A percentile compares a stretch with the other conserved stretches of the same genome.
Evolutionary conservation across 2,113 vertebrate genomes (phyloP).

Genomic region (Platichthys stellatus): DNA sequence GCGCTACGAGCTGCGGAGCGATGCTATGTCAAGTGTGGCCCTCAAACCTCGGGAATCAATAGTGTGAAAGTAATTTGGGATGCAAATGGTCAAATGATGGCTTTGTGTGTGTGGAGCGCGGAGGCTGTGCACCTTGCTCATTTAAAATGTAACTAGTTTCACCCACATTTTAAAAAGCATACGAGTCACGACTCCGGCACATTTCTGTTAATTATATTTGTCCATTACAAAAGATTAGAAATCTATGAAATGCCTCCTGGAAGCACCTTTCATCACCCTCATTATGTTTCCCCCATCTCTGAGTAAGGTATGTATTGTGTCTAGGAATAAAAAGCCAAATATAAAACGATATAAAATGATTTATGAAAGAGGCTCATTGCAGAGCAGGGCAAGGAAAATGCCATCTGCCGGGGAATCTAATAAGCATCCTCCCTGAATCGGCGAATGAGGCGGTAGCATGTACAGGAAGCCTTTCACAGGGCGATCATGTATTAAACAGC

Average conservation of each 20-base stretch:
- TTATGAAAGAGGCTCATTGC: constrained; percentile 57
- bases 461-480: constrained; percentile 75
- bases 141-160: background rate
- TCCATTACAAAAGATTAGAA: background rate
- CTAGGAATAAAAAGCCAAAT: constrained; percentile 42
- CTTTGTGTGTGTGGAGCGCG: background rate
- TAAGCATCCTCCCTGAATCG: constrained; percentile 63
- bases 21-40: constrained; percentile 84
- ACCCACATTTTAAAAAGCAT: constrained; percentile 6
- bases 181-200: background rate
- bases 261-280: constrained; percentile 23
- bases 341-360: constrained; percentile 71
- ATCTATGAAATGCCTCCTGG: constrained; percentile 5
- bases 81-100: constrained; percentile 49
- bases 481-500: constrained; percentile 82
- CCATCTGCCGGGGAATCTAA: constrained; percentile 69
- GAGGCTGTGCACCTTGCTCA: constrained; percentile 7
- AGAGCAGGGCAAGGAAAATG: constrained; percentile 75
- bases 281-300: background rate
- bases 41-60: constrained; percentile 75
- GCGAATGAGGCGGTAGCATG: constrained; percentile 60
- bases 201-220: constrained; percentile 15
- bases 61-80: constrained; percentile 79
- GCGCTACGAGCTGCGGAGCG: constrained; percentile 76
- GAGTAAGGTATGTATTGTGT: constrained; percentile 18